Evolutionary conservation across 2,113 vertebrate species (phyloP).

Genomic region (Toxotes jaculatrix): DNA sequence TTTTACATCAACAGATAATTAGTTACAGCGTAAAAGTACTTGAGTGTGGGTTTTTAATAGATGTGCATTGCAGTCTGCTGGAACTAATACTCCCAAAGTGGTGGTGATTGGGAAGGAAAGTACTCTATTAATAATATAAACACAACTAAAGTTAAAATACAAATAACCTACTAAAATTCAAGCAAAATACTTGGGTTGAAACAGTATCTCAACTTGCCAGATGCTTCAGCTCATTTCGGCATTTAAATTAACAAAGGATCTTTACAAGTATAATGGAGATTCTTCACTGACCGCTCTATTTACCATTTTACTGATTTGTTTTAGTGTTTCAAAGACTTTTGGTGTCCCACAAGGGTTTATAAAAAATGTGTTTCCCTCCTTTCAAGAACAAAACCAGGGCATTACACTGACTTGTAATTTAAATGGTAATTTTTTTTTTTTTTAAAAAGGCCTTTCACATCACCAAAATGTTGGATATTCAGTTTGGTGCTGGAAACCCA

Average conservation of each 20-base stretch:
- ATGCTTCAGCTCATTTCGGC: not conserved
- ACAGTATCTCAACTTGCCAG: not conserved
- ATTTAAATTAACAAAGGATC: not conserved
- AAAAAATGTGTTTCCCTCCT: not conserved
- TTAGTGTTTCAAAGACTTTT: not conserved
- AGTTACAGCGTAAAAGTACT: not conserved
- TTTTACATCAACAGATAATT: constrained; percentile 35
- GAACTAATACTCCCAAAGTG: constrained; percentile 2
- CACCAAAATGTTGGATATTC: not conserved
- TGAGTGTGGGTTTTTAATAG: constrained; percentile 10
- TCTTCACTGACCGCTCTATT: not conserved
- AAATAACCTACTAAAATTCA: not conserved
- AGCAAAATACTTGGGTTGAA: not conserved
- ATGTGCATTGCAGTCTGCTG: not conserved
- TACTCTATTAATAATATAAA: not conserved
- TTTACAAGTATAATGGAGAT: not conserved
- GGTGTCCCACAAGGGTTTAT: not conserved
- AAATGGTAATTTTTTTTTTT: too few species aligned
- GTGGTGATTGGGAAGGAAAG: not conserved
- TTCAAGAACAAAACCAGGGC: not conserved
- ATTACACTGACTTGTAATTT: not conserved
- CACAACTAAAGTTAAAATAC: not conserved
- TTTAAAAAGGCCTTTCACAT: too few species aligned
- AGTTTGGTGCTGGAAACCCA: not conserved
- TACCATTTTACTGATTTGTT: not conserved